Percentiles rank a stretch among this genome's conserved stretches.
Evolutionary conservation across 2,888 invertebrate species (phyloP).

Genomic region (Eulithis prunata): DNA sequence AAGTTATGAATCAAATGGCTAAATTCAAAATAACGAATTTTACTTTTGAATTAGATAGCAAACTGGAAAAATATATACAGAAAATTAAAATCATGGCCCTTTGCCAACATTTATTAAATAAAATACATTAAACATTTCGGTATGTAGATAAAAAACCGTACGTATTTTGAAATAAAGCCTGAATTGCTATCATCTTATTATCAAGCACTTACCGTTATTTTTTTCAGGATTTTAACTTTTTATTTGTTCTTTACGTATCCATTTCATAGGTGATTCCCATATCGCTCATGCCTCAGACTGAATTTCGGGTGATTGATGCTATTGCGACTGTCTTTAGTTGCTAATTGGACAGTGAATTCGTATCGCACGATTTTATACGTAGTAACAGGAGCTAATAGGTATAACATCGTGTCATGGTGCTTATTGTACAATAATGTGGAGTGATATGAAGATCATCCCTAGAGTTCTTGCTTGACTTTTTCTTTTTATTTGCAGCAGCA

Average conservation of each 20-base stretch:
- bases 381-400: conserved; percentile 18
- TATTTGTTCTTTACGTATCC: conserved; percentile 4
- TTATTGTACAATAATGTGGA: conserved; percentile 14
- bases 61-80: no score
- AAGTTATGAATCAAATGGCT: no score
- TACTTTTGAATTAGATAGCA: no score
- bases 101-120: no score
- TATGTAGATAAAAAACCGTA: no score
- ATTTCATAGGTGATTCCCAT: conserved; percentile 18
- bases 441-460: neutral
- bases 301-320: conserved; percentile 51
- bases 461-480: neutral
- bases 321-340: conserved; percentile 47
- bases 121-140: no score
- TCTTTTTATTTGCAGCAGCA: no score
- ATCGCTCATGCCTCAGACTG: conserved; percentile 43
- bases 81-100: no score
- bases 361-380: conserved; percentile 63
- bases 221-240: neutral
- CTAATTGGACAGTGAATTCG: conserved; percentile 69
- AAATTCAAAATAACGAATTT: no score
- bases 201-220: conserved; percentile 25
- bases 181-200: neutral
- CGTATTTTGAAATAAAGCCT: no score
- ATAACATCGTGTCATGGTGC: conserved; percentile 21